These are phyloP conservation scores for Eupsittula cactorum DNA, from an alignment of 2,113 vertebrate species.

Conservation along the genomic window DNA sequence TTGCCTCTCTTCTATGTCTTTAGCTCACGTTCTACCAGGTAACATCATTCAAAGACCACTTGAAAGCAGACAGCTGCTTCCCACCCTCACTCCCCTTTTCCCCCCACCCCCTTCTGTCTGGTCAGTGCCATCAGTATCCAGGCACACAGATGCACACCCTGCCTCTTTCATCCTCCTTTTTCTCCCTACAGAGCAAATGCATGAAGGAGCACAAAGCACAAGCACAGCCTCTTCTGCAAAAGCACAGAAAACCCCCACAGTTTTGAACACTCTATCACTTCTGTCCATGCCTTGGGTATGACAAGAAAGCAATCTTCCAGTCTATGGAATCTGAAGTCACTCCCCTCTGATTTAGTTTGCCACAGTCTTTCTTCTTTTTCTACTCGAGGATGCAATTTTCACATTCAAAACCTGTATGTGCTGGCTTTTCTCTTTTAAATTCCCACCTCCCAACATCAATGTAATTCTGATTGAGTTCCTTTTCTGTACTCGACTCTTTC, in stretches of 20 bases:
- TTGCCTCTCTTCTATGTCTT: neutral
- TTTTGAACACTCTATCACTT: neutral
- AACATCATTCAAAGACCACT: neutral
- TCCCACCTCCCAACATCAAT: neutral
- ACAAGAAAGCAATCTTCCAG: neutral
- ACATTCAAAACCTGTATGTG: neutral
- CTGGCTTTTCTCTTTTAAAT: neutral
- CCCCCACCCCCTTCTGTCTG: neutral
- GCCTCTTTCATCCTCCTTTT: neutral
- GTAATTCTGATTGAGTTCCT: neutral
- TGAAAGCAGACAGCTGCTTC: conserved; percentile 15
- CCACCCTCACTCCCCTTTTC: rapidly evolving
- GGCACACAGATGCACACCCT: neutral
- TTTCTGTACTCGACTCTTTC: neutral
- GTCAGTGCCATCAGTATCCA: neutral
- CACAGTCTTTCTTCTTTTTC: neutral
- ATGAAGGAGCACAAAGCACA: neutral
- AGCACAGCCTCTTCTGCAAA: neutral
- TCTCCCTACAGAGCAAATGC: neutral
- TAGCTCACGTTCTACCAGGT: neutral
- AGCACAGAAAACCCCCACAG: neutral
- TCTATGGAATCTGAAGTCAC: neutral
- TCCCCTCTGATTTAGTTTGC: neutral
- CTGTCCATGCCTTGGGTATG: rapidly evolving
- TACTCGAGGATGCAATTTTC: neutral